Evolutionary conservation across 2,797 vertebrate species (phyloP).

Genomic region (Epinephelus awoara): DNA sequence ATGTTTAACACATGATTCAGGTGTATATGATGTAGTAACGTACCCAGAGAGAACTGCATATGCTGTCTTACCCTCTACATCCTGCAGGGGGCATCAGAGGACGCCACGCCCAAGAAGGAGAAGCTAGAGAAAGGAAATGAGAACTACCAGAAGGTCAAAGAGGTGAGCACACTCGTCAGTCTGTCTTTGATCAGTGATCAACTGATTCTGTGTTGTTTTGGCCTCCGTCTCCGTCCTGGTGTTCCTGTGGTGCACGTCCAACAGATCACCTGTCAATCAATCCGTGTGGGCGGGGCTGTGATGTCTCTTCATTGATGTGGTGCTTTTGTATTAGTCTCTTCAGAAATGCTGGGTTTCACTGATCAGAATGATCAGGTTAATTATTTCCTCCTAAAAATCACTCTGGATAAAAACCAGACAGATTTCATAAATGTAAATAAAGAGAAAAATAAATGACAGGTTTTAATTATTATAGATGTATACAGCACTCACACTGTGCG

Average conservation of each 20-base stretch:
- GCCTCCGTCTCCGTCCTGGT: neutral
- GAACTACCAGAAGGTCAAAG: slow-evolving; percentile 96
- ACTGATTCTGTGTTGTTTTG: neutral
- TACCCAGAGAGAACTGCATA: slow-evolving; percentile 39
- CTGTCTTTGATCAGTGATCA: neutral
- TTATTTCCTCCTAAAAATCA: neutral
- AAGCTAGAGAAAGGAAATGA: slow-evolving; percentile 92
- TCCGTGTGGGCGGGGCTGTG: slow-evolving; percentile 34
- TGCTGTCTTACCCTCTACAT: slow-evolving; percentile 59
- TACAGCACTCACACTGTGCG: neutral
- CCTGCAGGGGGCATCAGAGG: slow-evolving; percentile 73
- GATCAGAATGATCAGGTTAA: neutral
- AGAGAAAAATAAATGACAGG: neutral
- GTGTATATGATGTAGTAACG: slow-evolving; percentile 8
- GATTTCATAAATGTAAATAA: neutral
- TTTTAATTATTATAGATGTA: neutral
- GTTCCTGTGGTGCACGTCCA: slow-evolving; percentile 25
- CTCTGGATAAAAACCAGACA: neutral
- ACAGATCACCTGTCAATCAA: slow-evolving; percentile 45
- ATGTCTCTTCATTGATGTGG: slow-evolving; percentile 21
- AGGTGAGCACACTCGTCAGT: slow-evolving; percentile 70
- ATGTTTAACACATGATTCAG: neutral
- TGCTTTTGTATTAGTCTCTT: slow-evolving; percentile 20
- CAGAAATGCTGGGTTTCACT: slow-evolving; percentile 30
- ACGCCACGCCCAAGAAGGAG: slow-evolving; percentile 75